Conservation (phyloP, 2,113 vertebrate genomes). For the Sorex fumeus region DNA sequence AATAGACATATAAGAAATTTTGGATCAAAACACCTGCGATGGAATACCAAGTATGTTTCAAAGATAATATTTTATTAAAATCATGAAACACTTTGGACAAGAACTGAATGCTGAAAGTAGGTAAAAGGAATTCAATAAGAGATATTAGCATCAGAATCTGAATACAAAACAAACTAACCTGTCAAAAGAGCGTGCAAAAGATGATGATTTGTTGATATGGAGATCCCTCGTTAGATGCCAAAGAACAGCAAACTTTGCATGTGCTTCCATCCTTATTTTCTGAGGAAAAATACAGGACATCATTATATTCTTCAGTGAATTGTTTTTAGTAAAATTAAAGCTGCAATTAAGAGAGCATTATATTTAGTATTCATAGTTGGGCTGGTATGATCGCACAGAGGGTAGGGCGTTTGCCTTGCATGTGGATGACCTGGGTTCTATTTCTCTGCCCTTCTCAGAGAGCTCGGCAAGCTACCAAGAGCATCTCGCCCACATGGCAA, state of each 20-base stretch:
- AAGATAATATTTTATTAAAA: constrained; percentile 48
- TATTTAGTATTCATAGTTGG: not conserved
- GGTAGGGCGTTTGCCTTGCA: too few relatives aligned
- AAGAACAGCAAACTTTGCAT: constrained; percentile 97
- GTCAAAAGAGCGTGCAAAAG: constrained; percentile 98
- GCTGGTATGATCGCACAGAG: too few relatives aligned
- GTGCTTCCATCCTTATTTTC: constrained; percentile 97
- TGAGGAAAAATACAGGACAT: constrained; percentile 81
- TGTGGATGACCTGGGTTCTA: too few relatives aligned
- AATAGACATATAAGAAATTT: not conserved
- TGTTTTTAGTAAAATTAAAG: constrained; percentile 63
- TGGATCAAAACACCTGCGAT: constrained; percentile 37
- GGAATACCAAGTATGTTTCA: not conserved
- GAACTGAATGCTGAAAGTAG: too few relatives aligned
- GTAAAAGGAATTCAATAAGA: constrained; percentile 35
- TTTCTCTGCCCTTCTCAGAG: too few relatives aligned
- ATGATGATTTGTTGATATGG: constrained; percentile 97
- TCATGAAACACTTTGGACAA: not conserved
- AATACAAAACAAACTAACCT: constrained; percentile 90
- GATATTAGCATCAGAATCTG: constrained; percentile 21
- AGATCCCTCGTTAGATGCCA: constrained; percentile 99
- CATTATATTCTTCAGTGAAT: constrained; percentile 57
- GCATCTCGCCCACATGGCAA: too few relatives aligned
- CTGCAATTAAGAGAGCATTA: constrained; percentile 31
- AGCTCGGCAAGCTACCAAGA: too few relatives aligned